Evolutionary conservation across 2,888 invertebrate species (phyloP).

Genomic region (Spodoptera picta): DNA sequence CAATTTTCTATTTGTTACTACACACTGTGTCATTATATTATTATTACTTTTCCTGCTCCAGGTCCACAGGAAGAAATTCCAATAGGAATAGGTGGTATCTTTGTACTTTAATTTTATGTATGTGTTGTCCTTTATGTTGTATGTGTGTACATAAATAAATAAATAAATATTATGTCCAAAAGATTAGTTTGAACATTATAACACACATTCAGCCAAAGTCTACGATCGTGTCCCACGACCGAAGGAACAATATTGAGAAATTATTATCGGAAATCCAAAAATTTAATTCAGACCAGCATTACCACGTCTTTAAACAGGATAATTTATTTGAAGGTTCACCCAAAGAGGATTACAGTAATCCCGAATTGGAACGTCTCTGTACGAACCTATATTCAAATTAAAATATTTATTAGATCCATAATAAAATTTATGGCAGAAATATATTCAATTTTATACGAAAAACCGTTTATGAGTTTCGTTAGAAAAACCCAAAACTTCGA

Average conservation of each 20-base stretch:
- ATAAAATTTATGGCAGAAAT: constrained; percentile 1
- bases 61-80: too few relatives aligned
- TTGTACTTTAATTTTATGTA: too few relatives aligned
- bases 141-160: too few relatives aligned
- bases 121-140: too few relatives aligned
- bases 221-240: too few relatives aligned
- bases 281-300: background rate
- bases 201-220: too few relatives aligned
- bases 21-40: too few relatives aligned
- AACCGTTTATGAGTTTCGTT: background rate
- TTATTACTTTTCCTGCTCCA: too few relatives aligned
- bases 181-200: too few relatives aligned
- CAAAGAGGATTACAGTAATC: constrained; percentile 29
- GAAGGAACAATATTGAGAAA: background rate
- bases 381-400: constrained; percentile 1
- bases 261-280: background rate
- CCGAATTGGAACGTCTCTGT: constrained; percentile 1
- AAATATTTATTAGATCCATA: constrained; percentile 14
- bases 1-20: too few relatives aligned
- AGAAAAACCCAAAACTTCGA: background rate
- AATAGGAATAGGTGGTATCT: too few relatives aligned
- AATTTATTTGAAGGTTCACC: constrained; percentile 11
- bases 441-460: background rate
- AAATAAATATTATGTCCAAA: too few relatives aligned
- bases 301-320: constrained; percentile 9